Percentiles rank a stretch among this genome's conserved stretches.
These are phyloP conservation scores for Platichthys stellatus DNA, from an alignment of 2,113 vertebrate species.

Conservation along the genomic window DNA sequence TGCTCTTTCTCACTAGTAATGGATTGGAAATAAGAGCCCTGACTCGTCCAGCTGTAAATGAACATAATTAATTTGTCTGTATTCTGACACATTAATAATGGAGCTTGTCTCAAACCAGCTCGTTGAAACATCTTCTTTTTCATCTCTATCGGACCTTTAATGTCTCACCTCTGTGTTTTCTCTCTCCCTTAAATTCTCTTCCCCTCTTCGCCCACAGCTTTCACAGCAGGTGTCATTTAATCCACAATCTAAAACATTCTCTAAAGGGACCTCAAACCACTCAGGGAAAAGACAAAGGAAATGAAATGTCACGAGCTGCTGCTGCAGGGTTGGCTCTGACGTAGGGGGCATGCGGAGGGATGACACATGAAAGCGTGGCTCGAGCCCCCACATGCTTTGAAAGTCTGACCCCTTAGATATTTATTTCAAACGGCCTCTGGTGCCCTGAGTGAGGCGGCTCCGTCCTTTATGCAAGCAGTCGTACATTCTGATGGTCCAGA, in stretches of 20 bases:
- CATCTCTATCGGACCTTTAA: constrained; percentile 26
- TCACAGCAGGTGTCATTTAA: constrained; percentile 34
- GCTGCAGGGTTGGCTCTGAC: constrained; percentile 8
- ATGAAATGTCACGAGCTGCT: constrained; percentile 61
- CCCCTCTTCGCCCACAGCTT: constrained; percentile 11
- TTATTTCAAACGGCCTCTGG: constrained; percentile 55
- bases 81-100: neutral
- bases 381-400: constrained; percentile 49
- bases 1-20: no score
- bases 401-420: constrained; percentile 63
- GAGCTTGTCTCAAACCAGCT: neutral
- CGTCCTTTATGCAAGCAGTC: constrained; percentile 21
- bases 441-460: constrained; percentile 1
- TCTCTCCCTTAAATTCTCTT: neutral
- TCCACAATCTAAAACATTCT: neutral
- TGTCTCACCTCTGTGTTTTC: constrained; percentile 3
- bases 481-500: constrained; percentile 8
- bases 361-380: constrained; percentile 58
- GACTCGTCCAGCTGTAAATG: no score
- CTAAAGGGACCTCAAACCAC: constrained; percentile 32
- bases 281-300: constrained; percentile 45
- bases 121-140: constrained; percentile 17
- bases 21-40: no score
- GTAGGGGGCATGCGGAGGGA: constrained; percentile 19
- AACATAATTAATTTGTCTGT: neutral